These are phyloP conservation scores for Apteryx owenii DNA, from an alignment of 2,113 vertebrate genomes.

Conservation along the genomic window DNA sequence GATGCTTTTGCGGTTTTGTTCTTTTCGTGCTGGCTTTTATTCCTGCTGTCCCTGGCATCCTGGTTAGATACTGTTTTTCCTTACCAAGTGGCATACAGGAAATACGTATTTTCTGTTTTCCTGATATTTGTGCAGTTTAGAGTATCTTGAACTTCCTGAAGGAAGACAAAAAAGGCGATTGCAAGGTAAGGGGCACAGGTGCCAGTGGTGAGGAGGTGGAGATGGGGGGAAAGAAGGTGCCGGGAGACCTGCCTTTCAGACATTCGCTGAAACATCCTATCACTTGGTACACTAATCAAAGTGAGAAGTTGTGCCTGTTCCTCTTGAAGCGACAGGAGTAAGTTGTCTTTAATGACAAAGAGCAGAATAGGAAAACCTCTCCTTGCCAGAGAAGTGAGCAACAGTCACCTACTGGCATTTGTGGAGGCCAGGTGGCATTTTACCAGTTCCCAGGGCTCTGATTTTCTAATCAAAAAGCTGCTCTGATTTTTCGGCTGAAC, in stretches of 20 bases:
- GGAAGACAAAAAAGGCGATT: not conserved
- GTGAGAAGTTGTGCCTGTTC: not conserved
- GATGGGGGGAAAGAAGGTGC: not conserved
- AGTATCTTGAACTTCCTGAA: accelerated
- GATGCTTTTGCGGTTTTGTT: not conserved
- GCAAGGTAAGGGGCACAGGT: not conserved
- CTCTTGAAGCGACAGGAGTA: accelerated
- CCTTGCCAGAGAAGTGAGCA: not conserved
- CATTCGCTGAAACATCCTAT: not conserved
- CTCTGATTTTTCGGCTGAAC: not conserved
- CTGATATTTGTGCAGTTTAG: not conserved
- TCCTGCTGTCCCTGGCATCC: not conserved
- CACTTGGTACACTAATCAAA: not conserved
- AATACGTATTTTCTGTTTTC: accelerated
- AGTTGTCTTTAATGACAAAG: not conserved
- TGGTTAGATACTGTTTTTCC: accelerated
- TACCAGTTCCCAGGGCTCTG: not conserved
- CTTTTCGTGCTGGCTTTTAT: not conserved
- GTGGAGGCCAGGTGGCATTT: not conserved
- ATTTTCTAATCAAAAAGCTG: not conserved
- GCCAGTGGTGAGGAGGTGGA: accelerated
- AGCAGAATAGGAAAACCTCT: not conserved
- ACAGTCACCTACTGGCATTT: not conserved
- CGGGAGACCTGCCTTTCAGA: not conserved
- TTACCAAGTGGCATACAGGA: not conserved